Base-by-base conservation (phyloP, 2,113 vertebrate species). In the Psettodes erumei region DNA sequence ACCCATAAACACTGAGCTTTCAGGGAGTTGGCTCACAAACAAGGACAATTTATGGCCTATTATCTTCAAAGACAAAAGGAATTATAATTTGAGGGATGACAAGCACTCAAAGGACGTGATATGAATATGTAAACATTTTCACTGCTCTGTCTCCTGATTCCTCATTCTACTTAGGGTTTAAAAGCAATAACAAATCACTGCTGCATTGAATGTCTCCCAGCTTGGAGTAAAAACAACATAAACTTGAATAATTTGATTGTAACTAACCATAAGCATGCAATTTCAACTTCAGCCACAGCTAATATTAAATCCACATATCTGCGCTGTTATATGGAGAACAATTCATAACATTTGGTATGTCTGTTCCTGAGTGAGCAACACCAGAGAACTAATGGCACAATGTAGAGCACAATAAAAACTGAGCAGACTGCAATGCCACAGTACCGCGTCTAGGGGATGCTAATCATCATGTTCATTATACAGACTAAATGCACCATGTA, bases 11-110 rank as follows among this genome's bases (percentile, higher is more conserved):
- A 91, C 71, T 32, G 61, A 82, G 90, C 90, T 92, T 88, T 92
- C 88, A 85, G 86, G 81, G 83, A 91, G 89, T 73, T 85, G 91
- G 86, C 88, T 87, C 75, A 70, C 91, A 92, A 93, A 94, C 92
- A 94, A 93, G 92, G 91, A 93, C 92, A 90, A 92, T 91, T 92
- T 93, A 91, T 88, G 87, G 86, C 85, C 88, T 90, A 92, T 91
- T 92, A 91, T 90, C 90, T 91, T 92, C 83, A 92, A 91, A 92
- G 93, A 93, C 92, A 93, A 93, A 92, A 85, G 83, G 79, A 90
- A 88, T 90, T 92, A 92, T 87, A 91, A 92, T 94, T 90, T 90
- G 86, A 91, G 76, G 83, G 84, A 93, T 92, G 92, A 92, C 90
- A 91, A 89, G 87, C 83, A 79, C 84, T 91, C 60, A 81, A 83